Conservation (phyloP, 2,113 vertebrate genomes). For the Chauna torquata region DNA sequence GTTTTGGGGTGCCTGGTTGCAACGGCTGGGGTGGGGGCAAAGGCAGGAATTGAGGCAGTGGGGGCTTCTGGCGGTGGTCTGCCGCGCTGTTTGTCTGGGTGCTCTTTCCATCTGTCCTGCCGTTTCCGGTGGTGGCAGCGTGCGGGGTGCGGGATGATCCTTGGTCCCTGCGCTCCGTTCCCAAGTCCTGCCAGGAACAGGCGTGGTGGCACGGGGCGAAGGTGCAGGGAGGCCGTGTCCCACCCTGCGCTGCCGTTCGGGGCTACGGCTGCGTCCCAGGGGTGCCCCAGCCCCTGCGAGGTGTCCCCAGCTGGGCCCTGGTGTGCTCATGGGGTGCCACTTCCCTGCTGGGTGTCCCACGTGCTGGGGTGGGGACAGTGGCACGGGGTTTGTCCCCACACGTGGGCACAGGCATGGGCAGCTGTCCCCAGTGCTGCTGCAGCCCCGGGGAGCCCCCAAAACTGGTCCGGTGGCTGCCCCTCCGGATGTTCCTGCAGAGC, state of each 20-base stretch:
- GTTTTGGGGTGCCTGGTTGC: not conserved
- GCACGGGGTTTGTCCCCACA: not conserved
- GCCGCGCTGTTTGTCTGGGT: not conserved
- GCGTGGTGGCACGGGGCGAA: not conserved
- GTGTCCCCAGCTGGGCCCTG: not conserved
- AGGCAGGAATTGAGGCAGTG: not conserved
- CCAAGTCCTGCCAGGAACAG: not conserved
- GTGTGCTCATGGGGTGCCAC: not conserved
- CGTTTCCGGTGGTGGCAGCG: fast-evolving
- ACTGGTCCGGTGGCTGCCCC: too few species aligned
- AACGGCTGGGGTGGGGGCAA: not conserved
- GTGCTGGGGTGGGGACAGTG: not conserved
- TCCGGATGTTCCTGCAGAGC: too few species aligned
- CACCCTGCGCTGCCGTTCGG: fast-evolving
- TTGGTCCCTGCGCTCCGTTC: not conserved
- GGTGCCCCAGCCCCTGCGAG: not conserved
- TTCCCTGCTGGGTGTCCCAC: not conserved
- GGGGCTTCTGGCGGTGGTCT: fast-evolving
- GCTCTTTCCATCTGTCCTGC: fast-evolving
- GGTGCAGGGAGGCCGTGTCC: fast-evolving
- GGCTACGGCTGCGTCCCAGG: not conserved
- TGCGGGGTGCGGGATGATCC: fast-evolving
- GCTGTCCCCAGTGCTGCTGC: fast-evolving
- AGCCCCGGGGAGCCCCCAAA: not conserved
- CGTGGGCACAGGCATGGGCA: fast-evolving